Percentiles rank a stretch among this genome's conserved stretches.
phyloP scores from a whole-genome alignment of 2,888 invertebrate species.

The Pristionchus maxplancki region DNA sequence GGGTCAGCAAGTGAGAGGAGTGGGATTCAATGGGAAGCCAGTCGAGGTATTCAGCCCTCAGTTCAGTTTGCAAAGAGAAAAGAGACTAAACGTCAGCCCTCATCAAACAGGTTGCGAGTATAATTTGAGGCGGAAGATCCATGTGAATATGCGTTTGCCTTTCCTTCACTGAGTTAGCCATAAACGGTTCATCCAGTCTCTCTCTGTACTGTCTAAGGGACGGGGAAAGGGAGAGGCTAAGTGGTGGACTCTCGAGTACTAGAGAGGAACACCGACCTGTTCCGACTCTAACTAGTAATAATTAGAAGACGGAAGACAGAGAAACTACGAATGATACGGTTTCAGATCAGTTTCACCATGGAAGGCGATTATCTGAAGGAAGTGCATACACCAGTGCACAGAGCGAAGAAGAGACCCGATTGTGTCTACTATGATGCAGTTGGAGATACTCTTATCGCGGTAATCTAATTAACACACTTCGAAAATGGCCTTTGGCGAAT shows the following conservation, averaged over 20 bases:
- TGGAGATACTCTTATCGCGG: not conserved
- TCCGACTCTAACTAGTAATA: constrained; percentile 29
- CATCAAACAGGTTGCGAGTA: constrained; percentile 48
- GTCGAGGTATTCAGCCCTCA: not conserved
- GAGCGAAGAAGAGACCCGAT: not conserved
- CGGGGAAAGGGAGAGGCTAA: constrained; percentile 14
- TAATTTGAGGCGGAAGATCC: constrained; percentile 45
- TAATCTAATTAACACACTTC: not conserved
- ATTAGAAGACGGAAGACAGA: constrained; percentile 19
- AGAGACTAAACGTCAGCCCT: constrained; percentile 15
- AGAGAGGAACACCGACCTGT: not conserved
- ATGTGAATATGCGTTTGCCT: constrained; percentile 33
- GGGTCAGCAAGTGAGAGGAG: not conserved
- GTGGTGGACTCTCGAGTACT: constrained; percentile 46
- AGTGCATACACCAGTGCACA: not conserved
- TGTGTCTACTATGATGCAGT: constrained; percentile 15
- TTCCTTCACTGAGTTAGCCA: constrained; percentile 25
- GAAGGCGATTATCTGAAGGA: constrained; percentile 54
- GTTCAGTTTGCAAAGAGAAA: constrained; percentile 18
- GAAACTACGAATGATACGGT: constrained; percentile 17
- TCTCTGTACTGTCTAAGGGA: not conserved
- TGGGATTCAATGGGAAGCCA: constrained; percentile 42
- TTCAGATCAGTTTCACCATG: constrained; percentile 54
- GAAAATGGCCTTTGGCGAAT: not conserved
- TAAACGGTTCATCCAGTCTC: constrained; percentile 48